Base-by-base conservation (phyloP, 2,888 invertebrate genomes). In the Linnaemya tessellans region DNA sequence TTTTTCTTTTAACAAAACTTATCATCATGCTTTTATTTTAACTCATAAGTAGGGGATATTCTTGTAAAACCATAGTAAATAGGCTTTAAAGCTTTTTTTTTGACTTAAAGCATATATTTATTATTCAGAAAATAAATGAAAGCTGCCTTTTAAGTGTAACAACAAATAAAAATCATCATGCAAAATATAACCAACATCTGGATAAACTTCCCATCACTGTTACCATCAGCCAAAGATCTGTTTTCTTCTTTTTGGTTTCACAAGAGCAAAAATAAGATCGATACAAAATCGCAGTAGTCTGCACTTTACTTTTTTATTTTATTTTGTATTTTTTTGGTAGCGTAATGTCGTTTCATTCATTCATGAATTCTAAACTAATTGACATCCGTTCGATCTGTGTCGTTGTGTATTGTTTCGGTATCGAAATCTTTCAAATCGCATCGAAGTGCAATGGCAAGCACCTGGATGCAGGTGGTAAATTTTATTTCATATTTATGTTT, bases 331-430 rank as follows among this genome's bases (percentile, higher is more conserved):
- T 78, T 49, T 62, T 56, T 67, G 68, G 71, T 71, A 82, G 75
- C 81, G 56, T 65, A 62, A 46, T 71, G 80, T 85, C 75, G 77
- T 80, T 84, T 79, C 65, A 77, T 73, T 87, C 90, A 89, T 89
- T 90, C 90, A 90, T 90, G 90, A 89, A 90, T 90, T 90, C 90
- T 90, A 90, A 85, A 90, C 91, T 90, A 90, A 91, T 90, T 90
- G 90, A 90, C 89, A 87, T 84, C 79, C 84, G 87, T 83, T 87
- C 80, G 85, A 87, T 84, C 58, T 82, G 84, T 75, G 75, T 84
- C 64, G 30, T 82, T 81, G 54, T 71, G 20, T 54, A 64, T 70
- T 79, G 79, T 71, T 79, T 30, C 62, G 70, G 64, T 79, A 79
- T 71, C 62, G 71, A 62, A 79, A 83, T 80, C 84, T 85, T 81